Base-by-base conservation (phyloP, 2,888 invertebrate genomes). In the Formica aserva region DNA sequence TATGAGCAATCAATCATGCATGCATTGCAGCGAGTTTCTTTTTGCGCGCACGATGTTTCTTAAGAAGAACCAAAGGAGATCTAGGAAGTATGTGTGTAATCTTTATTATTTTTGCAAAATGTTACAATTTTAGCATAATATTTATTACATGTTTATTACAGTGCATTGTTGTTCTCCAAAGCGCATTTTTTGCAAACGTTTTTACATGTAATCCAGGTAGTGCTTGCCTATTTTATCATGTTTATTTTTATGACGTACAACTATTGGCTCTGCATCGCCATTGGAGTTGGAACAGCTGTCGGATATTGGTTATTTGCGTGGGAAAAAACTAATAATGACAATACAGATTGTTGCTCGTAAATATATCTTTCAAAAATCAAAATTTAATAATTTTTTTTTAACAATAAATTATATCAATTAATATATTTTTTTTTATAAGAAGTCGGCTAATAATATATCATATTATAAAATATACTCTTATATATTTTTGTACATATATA, bases 161-260 rank as follows among this genome's bases (percentile, higher is more conserved):
- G 94, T 6, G 94, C 95, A 83, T 72, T 86, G 11, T 89, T 94
- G 0, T 91, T 93, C 45, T 94, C 94, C n/a, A 81, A 82, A 18
- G 71, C 93, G 0, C 94, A 94, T 72, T 6, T 91, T 0, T 66
- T 92, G 1, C 94, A 94, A 88, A 93, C 94, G 26, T 1, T 93
- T 38, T 76, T 94, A 15, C 93, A 94, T 3, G 91, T 91, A 29
- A 29, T 93, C 2, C 94, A 96, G 92, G 94, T 96, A 65, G 92
- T 95, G 38, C 89, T 96, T 71, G 95, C 96, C 80, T 96, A 96
- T 91, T 95, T 96, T 83, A 94, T 96, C 18, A 96, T 96, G 96
- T 94, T 96, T 85, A 95, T 96, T 78, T 96, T 96, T 89, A 96
- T 96, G 96, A 96, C 96, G 1, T 96, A 96, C 94, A 96, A 96